These are phyloP conservation scores for Bombus waltoni DNA, from an alignment of 1,140 invertebrate species.

Conservation along the genomic window DNA sequence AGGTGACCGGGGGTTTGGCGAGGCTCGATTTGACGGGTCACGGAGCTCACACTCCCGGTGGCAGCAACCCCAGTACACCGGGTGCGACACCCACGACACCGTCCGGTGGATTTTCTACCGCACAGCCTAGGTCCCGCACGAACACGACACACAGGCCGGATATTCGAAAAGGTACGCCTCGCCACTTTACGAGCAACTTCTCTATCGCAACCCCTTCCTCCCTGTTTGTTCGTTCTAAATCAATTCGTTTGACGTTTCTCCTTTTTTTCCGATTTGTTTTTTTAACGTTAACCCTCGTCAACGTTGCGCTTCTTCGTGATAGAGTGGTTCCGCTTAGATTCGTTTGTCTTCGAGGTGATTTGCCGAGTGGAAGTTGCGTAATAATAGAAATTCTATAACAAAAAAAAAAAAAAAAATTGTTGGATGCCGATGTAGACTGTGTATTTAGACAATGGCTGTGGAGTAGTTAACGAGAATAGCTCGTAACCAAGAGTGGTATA, in stretches of 20 bases:
- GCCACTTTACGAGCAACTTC: conserved; percentile 21
- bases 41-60: conserved; percentile 78
- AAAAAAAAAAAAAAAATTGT: background rate
- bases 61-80: conserved; percentile 85
- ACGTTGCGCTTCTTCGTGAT: background rate
- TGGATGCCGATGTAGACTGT: background rate
- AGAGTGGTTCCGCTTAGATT: background rate
- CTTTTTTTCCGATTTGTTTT: background rate
- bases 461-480: background rate
- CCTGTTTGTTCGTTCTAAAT: background rate
- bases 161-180: conserved; percentile 76
- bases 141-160: conserved; percentile 74
- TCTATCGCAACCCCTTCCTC: background rate
- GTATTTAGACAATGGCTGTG: background rate
- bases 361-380: background rate
- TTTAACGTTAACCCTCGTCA: background rate
- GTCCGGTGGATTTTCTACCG: conserved; percentile 83
- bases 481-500: background rate
- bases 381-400: background rate
- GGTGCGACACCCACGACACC: conserved; percentile 83
- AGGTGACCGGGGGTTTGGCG: conserved; percentile 84
- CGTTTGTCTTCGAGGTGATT: background rate
- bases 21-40: conserved; percentile 78
- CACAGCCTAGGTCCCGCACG: conserved; percentile 75
- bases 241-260: background rate